phyloP scores from a whole-genome alignment of 2,113 vertebrate genomes.

The Hydrochoerus hydrochaeris region DNA sequence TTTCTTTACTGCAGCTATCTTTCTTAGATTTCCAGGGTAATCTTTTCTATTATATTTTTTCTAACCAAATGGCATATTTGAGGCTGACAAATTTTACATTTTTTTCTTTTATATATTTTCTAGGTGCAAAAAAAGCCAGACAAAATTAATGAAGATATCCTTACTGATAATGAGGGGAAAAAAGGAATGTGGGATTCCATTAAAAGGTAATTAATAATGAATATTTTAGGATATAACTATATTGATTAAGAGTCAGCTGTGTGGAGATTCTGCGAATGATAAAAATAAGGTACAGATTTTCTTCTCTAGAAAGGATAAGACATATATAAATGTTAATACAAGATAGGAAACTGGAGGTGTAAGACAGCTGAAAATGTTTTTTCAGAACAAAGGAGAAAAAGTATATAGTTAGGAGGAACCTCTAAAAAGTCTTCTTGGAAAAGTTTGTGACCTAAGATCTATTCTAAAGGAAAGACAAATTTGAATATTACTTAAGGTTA shows the following conservation, averaged over 20 bases:
- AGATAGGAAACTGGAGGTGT: background rate
- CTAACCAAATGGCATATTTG: background rate
- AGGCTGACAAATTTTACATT: slow-evolving; percentile 15
- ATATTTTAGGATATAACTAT: background rate
- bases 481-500: no score
- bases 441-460: background rate
- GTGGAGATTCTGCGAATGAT: background rate
- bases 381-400: background rate
- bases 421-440: background rate
- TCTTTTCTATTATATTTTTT: background rate
- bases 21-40: background rate
- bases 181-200: slow-evolving; percentile 80
- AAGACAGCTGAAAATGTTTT: background rate
- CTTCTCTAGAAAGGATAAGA: background rate
- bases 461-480: background rate
- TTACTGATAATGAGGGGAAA: slow-evolving; percentile 78
- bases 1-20: background rate
- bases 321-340: background rate
- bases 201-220: slow-evolving; percentile 84
- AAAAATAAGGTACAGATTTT: background rate
- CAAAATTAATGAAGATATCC: slow-evolving; percentile 86
- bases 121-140: slow-evolving; percentile 88
- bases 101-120: slow-evolving; percentile 63
- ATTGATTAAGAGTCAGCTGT: background rate
- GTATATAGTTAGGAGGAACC: background rate